A percentile compares a stretch with the other conserved stretches of the same genome.
Conservation (phyloP, 1,140 invertebrate genomes). For the Pteromalus puparum region DNA sequence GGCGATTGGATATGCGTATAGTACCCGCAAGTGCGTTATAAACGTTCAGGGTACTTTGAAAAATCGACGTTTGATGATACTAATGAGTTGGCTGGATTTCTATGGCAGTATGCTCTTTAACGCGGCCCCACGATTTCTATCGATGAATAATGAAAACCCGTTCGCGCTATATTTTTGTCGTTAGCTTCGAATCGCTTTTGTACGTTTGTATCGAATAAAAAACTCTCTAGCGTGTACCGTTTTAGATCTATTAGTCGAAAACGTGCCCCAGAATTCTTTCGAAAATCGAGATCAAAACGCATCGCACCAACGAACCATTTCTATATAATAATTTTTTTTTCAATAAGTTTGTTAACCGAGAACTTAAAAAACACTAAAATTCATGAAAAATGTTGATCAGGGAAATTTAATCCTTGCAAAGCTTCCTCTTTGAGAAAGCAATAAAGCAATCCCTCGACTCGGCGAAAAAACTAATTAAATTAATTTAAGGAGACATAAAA, state of each 20-base stretch:
- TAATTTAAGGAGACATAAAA: constrained; percentile 46
- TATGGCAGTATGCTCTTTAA: background rate
- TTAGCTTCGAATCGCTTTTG: background rate
- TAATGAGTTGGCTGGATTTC: background rate
- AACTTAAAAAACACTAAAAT: no score
- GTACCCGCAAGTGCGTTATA: background rate
- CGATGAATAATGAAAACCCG: background rate
- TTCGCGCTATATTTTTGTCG: background rate
- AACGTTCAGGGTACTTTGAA: background rate
- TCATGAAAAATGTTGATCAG: no score
- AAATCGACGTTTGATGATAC: background rate
- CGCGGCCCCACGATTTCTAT: background rate
- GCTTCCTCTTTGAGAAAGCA: background rate
- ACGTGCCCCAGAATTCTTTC: background rate
- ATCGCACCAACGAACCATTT: background rate
- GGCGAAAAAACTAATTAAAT: constrained; percentile 48
- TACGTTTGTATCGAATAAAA: no score
- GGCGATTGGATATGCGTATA: background rate
- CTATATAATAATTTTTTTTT: no score
- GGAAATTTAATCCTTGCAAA: no score
- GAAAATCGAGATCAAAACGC: background rate
- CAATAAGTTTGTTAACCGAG: no score
- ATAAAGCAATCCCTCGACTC: constrained; percentile 8
- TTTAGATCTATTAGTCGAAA: background rate
- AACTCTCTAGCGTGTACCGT: background rate